phyloP scores from a whole-genome alignment of 2,113 vertebrate species.

The Dipodomys spectabilis region DNA sequence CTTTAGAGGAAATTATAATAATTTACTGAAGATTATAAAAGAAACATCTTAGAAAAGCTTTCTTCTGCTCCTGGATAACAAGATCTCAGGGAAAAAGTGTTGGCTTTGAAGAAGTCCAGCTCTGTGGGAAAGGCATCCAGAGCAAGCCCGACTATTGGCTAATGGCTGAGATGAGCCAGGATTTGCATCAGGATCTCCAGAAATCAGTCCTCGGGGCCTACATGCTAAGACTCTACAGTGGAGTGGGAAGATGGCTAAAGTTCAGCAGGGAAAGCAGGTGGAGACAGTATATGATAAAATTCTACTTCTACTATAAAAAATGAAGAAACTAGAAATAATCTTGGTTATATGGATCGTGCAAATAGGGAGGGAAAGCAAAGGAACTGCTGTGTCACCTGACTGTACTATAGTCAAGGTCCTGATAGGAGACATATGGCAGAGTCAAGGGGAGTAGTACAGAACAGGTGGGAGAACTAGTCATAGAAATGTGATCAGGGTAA shows the following conservation, averaged over 20 bases:
- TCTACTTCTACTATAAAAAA: not conserved
- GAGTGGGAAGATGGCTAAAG: not conserved
- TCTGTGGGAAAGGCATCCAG: not conserved
- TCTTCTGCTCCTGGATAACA: not conserved
- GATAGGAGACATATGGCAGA: not conserved
- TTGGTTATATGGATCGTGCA: not conserved
- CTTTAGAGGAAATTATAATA: not conserved
- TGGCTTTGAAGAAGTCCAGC: not conserved
- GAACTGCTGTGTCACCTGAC: not conserved
- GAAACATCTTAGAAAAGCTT: not conserved
- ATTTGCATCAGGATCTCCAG: not conserved
- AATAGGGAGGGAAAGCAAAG: not conserved
- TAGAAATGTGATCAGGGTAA: not conserved
- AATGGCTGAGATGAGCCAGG: not conserved
- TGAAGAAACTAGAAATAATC: slow-evolving; percentile 8
- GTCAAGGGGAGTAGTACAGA: not conserved
- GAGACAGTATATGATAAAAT: not conserved
- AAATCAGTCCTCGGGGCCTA: not conserved
- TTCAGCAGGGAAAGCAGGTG: not conserved
- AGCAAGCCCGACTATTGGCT: not conserved
- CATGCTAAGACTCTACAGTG: not conserved
- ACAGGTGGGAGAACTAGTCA: not conserved
- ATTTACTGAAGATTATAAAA: not conserved
- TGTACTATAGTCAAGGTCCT: not conserved
- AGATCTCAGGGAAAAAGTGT: not conserved